These are phyloP conservation scores for Ciona savignyi DNA, from an alignment of 23 tunicate genomes.

Conservation along the genomic window DNA sequence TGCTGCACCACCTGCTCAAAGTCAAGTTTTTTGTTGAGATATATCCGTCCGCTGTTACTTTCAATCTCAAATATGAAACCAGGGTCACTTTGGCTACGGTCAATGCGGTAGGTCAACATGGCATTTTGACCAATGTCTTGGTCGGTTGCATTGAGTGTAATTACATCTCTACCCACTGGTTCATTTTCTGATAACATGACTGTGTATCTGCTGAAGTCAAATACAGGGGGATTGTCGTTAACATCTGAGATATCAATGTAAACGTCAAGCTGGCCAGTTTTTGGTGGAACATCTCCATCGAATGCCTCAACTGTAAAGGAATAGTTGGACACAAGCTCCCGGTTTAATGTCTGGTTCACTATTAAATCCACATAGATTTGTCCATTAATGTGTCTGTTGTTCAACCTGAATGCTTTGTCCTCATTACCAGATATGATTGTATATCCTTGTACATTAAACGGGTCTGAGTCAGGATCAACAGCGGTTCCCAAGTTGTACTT, in stretches of 20 bases:
- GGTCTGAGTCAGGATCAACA: conserved; percentile 47
- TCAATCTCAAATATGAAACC: conserved; percentile 51
- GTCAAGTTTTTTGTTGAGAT: conserved; percentile 42
- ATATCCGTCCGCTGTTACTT: conserved; percentile 42
- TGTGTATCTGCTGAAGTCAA: conserved; percentile 40
- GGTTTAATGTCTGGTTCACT: conserved; percentile 41
- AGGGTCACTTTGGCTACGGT: conserved; percentile 66
- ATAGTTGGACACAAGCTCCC: conserved; percentile 46
- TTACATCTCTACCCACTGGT: conserved; percentile 37
- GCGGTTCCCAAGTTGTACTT: conserved; percentile 70
- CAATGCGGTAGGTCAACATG: conserved; percentile 46
- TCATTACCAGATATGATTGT: conserved; percentile 16
- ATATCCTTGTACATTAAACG: conserved; percentile 62
- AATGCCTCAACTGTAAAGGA: conserved; percentile 53
- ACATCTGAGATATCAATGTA: conserved; percentile 49
- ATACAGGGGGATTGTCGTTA: conserved; percentile 73
- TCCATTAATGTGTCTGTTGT: conserved; percentile 5
- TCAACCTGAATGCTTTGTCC: conserved; percentile 10
- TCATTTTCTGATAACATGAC: conserved; percentile 42
- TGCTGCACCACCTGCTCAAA: conserved; percentile 42
- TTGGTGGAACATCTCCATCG: conserved; percentile 73
- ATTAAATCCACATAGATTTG: conserved; percentile 45
- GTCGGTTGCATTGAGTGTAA: conserved; percentile 50
- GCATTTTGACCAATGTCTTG: conserved; percentile 43
- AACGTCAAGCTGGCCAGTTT: conserved; percentile 32